Evolutionary conservation across 2,113 vertebrate genomes (phyloP), one percentile per base, ranked within the genome.

Genomic region (Canis aureus): DNA sequence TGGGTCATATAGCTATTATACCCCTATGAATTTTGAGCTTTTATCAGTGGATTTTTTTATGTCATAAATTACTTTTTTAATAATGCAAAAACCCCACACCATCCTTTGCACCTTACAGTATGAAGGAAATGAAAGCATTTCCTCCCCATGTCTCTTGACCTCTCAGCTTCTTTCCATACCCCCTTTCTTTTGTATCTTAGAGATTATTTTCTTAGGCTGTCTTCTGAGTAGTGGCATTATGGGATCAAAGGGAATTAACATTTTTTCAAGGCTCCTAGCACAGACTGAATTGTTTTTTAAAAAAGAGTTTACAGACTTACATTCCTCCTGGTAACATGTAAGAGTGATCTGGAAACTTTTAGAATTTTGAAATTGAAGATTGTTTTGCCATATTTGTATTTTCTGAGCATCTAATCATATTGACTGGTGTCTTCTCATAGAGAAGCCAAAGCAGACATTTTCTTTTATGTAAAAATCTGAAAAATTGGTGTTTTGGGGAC

Each of bases 211-310:
- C 19, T 43, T 57, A 90, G 15, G 2, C 20, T 87, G 17, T 8
- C 35, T 78, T 76, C 6, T 82, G 53, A 86, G 17, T 49, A 3
- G 13, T 76, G 29, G 43, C 16, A 53, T 62, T 69, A 62, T 53
- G 62, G 13, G 1, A 4, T 83, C 9, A 43, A 95, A 86, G 74
- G 7, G 7, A 93, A 93, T 69, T 64, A 71, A 90, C 11, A 23
- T 60, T 62, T 90, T 97, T 78, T 11, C 94, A 97, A 94, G 20
- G 22, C 16, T 69, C 49, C 43, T 69, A 74, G 62, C 6, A 51
- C 0, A 32, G 64, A 13, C 3, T 51, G 32, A 82, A 35, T 78
- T 57, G 13, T 32, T 66, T 88, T 84, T 91, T 55, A 49, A 83
- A 73, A 71, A 38, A 5, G 12, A 71, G 5, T 80, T 67, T 79